A percentile compares a stretch with the other conserved stretches of the same genome.
Evolutionary conservation across 2,888 invertebrate species (phyloP).

Genomic region (Octodonta nipae): DNA sequence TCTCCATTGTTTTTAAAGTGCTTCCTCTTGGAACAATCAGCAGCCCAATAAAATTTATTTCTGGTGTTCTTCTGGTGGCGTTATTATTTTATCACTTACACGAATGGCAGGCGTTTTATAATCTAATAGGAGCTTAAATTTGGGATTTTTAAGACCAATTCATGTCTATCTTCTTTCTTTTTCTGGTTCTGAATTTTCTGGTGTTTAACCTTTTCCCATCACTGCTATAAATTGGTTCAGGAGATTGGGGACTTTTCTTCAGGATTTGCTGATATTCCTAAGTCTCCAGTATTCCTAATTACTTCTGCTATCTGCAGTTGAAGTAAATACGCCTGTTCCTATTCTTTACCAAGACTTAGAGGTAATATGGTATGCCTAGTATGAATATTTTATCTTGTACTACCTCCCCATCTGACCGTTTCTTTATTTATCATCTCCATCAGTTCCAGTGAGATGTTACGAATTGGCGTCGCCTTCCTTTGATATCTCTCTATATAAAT

Average conservation of each 20-base stretch:
- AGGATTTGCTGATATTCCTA: background rate
- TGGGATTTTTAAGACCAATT: background rate
- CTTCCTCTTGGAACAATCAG: background rate
- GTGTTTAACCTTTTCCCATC: background rate
- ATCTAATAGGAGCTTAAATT: background rate
- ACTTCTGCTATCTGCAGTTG: background rate
- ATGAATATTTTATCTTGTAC: background rate
- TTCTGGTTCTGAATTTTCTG: background rate
- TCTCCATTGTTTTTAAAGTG: constrained; percentile 34
- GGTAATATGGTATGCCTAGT: background rate
- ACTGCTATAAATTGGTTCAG: background rate
- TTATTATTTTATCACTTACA: background rate
- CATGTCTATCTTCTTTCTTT: background rate
- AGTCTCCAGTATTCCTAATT: background rate
- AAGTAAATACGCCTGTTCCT: background rate
- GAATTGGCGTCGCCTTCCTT: background rate
- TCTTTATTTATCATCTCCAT: background rate
- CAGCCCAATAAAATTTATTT: background rate
- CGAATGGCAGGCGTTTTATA: background rate
- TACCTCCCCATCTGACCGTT: background rate
- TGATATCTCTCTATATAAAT: background rate
- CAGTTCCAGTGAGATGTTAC: background rate
- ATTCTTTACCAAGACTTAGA: background rate
- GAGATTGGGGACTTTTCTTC: background rate
- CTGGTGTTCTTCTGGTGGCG: background rate